Evolutionary conservation across 2,888 invertebrate genomes (phyloP).

Genomic region (Camptogramma bilineatum): DNA sequence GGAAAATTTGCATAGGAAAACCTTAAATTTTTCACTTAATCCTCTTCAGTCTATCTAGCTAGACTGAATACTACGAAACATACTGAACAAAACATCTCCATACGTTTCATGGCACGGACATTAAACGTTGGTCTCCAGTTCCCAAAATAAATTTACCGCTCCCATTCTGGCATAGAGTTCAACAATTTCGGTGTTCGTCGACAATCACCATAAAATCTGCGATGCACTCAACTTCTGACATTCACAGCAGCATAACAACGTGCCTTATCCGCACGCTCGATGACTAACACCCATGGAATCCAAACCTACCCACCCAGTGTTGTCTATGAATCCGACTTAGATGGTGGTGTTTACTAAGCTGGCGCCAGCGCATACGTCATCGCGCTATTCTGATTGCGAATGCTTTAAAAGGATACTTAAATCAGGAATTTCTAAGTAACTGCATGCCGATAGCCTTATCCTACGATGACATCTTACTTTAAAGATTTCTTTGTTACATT

Average conservation of each 20-base stretch:
- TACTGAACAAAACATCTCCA: background rate
- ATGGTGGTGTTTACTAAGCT: constrained; percentile 46
- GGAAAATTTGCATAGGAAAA: background rate
- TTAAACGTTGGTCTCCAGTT: background rate
- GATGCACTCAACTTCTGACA: constrained; percentile 19
- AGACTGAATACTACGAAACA: background rate
- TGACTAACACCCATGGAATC: constrained; percentile 62
- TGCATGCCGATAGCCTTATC: constrained; percentile 33
- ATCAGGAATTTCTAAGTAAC: constrained; percentile 26
- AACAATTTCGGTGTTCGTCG: background rate
- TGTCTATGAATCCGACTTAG: constrained; percentile 50
- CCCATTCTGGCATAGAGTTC: background rate
- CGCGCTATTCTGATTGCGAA: constrained; percentile 35
- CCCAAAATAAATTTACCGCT: background rate
- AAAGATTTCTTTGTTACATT: constrained; percentile 24
- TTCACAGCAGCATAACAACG: constrained; percentile 50
- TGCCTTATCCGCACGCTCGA: constrained; percentile 57
- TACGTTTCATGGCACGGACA: background rate
- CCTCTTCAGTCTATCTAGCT: too few relatives aligned
- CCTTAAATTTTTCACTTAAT: background rate
- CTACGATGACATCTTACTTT: constrained; percentile 22
- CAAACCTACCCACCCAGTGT: constrained; percentile 49
- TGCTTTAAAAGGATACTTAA: constrained; percentile 38
- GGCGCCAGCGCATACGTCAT: constrained; percentile 58
- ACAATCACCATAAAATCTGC: constrained; percentile 6